Evolutionary conservation across 1,140 invertebrate species (phyloP).

Genomic region (Melitaea cinxia): DNA sequence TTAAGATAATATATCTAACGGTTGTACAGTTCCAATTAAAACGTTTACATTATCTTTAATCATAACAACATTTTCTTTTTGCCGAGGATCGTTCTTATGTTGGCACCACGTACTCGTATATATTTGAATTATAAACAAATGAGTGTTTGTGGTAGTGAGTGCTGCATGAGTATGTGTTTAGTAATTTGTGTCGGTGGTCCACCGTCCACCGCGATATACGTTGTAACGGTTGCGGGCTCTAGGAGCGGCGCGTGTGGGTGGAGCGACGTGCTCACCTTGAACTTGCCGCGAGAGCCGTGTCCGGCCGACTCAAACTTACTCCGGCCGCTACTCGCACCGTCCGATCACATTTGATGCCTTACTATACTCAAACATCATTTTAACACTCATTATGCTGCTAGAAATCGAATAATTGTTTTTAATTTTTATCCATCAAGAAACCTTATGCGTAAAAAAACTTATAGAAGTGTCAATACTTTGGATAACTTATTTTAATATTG

Average conservation of each 20-base stretch:
- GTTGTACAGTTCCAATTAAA: too few relatives aligned
- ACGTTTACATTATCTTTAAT: too few relatives aligned
- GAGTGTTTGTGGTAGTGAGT: slow-evolving; percentile 56
- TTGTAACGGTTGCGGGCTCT: slow-evolving; percentile 68
- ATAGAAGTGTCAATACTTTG: too few relatives aligned
- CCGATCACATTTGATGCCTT: slow-evolving; percentile 52
- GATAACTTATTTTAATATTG: background rate
- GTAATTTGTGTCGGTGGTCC: slow-evolving; percentile 63
- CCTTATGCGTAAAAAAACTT: too few relatives aligned
- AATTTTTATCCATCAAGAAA: background rate
- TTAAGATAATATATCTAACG: too few relatives aligned
- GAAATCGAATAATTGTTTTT: background rate
- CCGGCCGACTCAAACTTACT: slow-evolving; percentile 20
- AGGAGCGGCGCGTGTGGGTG: slow-evolving; percentile 73
- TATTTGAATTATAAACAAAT: slow-evolving; percentile 49
- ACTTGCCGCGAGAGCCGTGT: slow-evolving; percentile 60
- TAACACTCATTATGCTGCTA: background rate
- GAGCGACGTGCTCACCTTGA: slow-evolving; percentile 78
- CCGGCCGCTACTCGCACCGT: slow-evolving; percentile 40
- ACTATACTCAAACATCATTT: slow-evolving; percentile 16
- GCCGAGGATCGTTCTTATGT: slow-evolving; percentile 32
- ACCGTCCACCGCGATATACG: slow-evolving; percentile 26
- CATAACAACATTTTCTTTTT: too few relatives aligned
- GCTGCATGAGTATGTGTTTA: slow-evolving; percentile 37
- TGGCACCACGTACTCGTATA: slow-evolving; percentile 41